Evolutionary conservation across 2,888 invertebrate species (phyloP).

Genomic region (Eupeodes luniger): DNA sequence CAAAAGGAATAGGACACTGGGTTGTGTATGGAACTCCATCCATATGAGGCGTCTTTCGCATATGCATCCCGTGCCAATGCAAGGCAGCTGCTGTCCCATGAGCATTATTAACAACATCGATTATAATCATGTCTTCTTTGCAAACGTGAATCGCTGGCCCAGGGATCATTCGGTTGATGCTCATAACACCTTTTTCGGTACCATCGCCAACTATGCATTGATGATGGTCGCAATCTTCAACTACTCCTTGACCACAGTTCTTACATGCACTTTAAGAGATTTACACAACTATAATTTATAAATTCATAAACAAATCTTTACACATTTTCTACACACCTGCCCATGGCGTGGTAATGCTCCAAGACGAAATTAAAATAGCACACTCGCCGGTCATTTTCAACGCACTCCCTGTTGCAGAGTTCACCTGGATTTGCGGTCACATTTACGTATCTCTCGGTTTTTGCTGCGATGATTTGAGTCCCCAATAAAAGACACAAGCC

Average conservation of each 20-base stretch:
- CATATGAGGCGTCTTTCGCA: conserved; percentile 90
- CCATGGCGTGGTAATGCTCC: conserved; percentile 84
- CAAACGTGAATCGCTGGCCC: conserved; percentile 88
- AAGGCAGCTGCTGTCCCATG: conserved; percentile 91
- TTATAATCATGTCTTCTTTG: conserved; percentile 90
- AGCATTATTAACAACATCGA: conserved; percentile 91
- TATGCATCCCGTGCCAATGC: conserved; percentile 95
- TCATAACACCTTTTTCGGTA: conserved; percentile 83
- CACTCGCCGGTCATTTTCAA: conserved; percentile 76
- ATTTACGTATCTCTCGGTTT: conserved; percentile 55
- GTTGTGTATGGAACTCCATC: conserved; percentile 93
- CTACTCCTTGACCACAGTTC: conserved; percentile 82
- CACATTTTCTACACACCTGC: conserved; percentile 79
- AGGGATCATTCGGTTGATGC: conserved; percentile 85
- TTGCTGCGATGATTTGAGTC: not conserved
- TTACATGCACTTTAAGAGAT: conserved; percentile 83
- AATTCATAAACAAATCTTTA: not conserved
- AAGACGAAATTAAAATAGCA: conserved; percentile 84
- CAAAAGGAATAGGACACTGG: conserved; percentile 91
- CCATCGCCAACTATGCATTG: conserved; percentile 85
- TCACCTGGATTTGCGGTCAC: conserved; percentile 74
- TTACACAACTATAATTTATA: conserved; percentile 11
- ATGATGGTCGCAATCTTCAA: conserved; percentile 83
- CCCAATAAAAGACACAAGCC: not conserved
- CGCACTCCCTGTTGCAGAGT: conserved; percentile 81